Evolutionary conservation across 1,140 invertebrate species (phyloP).

Genomic region (Micrasema minimum): DNA sequence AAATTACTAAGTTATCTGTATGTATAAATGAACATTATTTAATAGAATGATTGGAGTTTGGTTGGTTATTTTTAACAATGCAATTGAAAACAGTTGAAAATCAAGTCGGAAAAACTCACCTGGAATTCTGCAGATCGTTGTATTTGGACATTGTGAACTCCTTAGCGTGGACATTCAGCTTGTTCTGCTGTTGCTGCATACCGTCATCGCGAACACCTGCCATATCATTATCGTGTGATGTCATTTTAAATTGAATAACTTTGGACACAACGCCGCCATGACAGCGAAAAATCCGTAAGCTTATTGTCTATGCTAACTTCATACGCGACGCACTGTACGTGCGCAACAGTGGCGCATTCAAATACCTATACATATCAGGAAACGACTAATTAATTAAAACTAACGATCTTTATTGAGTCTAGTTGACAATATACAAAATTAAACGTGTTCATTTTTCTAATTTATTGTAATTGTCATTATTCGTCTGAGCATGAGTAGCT

Average conservation of each 20-base stretch:
- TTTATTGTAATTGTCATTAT: not conserved
- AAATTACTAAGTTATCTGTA: too few species aligned
- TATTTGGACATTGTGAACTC: constrained; percentile 82
- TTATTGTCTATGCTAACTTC: constrained; percentile 31
- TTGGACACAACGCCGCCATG: constrained; percentile 31
- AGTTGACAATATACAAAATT: not conserved
- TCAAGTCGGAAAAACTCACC: constrained; percentile 60
- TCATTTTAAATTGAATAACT: constrained; percentile 34
- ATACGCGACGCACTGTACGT: constrained; percentile 7
- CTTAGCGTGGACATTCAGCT: constrained; percentile 85
- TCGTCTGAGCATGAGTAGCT: not conserved
- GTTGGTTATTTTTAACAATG: too few species aligned
- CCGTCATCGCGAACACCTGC: constrained; percentile 66
- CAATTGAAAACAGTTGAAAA: constrained; percentile 17
- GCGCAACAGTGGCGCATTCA: constrained; percentile 16
- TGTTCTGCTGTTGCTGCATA: constrained; percentile 60
- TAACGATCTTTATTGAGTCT: not conserved
- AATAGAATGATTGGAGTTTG: too few species aligned
- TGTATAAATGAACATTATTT: too few species aligned
- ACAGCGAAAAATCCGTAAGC: constrained; percentile 33
- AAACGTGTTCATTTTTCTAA: not conserved
- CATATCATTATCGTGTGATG: constrained; percentile 36
- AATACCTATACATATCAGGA: not conserved
- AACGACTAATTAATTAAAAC: not conserved
- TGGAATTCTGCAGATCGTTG: constrained; percentile 69